A percentile compares a stretch with the other conserved stretches of the same genome.
phyloP scores from a whole-genome alignment of 2,113 vertebrate genomes.

The Cryptotis parvus region DNA sequence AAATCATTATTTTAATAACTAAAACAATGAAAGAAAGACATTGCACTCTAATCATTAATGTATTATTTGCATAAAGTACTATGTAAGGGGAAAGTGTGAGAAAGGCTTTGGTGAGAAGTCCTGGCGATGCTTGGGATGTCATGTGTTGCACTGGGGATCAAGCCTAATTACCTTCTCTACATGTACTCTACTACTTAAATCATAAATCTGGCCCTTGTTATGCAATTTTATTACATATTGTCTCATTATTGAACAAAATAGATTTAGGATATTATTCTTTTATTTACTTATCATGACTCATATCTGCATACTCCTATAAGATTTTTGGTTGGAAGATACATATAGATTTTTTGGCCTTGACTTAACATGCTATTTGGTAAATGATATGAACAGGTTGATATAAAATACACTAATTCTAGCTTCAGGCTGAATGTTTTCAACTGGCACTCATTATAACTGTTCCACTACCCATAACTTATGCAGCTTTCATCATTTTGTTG shows the following conservation, averaged over 20 bases:
- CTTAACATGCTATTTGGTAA: constrained; percentile 5
- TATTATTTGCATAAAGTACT: not conserved
- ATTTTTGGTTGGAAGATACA: not conserved
- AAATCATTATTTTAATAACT: not conserved
- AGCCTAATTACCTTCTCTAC: too few species aligned
- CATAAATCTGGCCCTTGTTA: too few species aligned
- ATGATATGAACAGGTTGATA: constrained; percentile 16
- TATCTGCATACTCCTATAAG: not conserved
- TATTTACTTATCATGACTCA: not conserved
- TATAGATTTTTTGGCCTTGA: not conserved
- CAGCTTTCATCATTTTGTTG: constrained; percentile 16
- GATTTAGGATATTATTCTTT: constrained; percentile 24
- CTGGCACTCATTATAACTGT: not conserved
- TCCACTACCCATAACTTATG: not conserved
- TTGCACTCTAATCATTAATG: not conserved
- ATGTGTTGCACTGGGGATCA: too few species aligned
- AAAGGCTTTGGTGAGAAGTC: not conserved
- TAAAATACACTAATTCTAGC: constrained; percentile 15
- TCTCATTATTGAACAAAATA: not conserved
- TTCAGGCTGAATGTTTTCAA: not conserved
- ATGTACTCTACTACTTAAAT: too few species aligned
- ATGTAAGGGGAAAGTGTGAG: not conserved
- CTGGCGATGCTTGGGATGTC: too few species aligned
- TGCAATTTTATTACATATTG: too few species aligned
- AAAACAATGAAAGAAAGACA: not conserved